phyloP scores from a whole-genome alignment of 2,113 vertebrate species.

The Casuarius casuarius region DNA sequence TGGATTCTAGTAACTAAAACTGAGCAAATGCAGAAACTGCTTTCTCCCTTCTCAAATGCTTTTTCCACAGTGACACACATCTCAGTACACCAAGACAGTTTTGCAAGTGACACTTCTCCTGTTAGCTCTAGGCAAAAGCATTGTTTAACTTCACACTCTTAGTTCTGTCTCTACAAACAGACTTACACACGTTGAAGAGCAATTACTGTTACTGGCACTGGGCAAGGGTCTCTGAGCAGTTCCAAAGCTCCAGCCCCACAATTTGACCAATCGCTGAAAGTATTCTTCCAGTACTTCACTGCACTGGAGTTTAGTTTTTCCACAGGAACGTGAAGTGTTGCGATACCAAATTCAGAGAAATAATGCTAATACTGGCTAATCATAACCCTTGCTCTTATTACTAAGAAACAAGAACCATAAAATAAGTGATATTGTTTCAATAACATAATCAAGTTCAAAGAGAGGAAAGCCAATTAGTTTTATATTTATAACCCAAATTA shows the following conservation, averaged over 20 bases:
- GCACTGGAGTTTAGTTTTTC: background rate
- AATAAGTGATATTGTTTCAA: accelerated
- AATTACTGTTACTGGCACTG: background rate
- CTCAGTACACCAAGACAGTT: background rate
- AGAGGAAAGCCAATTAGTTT: background rate
- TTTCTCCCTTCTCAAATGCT: background rate
- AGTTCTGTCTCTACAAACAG: background rate
- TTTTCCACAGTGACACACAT: background rate
- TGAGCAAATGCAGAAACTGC: background rate
- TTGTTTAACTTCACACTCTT: background rate
- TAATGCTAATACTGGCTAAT: background rate
- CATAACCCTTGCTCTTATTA: background rate
- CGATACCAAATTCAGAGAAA: background rate
- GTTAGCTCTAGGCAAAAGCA: background rate
- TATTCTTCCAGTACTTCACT: background rate
- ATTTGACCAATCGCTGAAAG: background rate
- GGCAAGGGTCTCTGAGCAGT: background rate
- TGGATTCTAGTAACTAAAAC: background rate
- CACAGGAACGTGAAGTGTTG: background rate
- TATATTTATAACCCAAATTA: background rate
- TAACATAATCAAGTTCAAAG: background rate
- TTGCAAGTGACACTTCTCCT: background rate
- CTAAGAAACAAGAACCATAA: background rate
- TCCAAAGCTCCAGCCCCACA: background rate
- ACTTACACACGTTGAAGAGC: background rate